Base-by-base conservation (phyloP, 2,797 vertebrate genomes). In the Columba guinea region DNA sequence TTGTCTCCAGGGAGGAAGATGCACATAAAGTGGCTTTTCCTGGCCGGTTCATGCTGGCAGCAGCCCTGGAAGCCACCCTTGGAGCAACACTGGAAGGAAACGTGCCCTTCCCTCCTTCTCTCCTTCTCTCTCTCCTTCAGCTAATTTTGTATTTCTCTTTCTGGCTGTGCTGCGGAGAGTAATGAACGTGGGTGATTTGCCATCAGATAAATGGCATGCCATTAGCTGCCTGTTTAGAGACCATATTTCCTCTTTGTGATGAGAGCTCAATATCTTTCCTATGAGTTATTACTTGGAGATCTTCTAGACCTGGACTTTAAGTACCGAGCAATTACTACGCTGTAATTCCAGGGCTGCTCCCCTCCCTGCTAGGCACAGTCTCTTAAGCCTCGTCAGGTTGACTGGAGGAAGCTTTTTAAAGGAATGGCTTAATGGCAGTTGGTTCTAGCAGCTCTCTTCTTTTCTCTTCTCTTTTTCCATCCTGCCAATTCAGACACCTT, bases 141-240 rank as follows among this genome's bases (percentile, higher is more conserved):
- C 90, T 96, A 77, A 94, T 93, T 95, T 78, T 70, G 69, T 59
- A 53, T 89, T 95, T 95, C 94, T 84, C 84, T 91, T 68, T 20
- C 39, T 92, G 91, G 83, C 91, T 71, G 83, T 41, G 84, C 96
- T 69, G 84, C 79, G 32, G 95, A 78, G 85, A 95, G 76, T 96
- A 96, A 97, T 90, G 96, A 98, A 96, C 41, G 91, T 75, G 94
- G 62, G 89, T 79, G 92, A 96, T 97, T 95, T 96, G 94, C 95
- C 95, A 65, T 95, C 96, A 96, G 95, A 97, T 95, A 95, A 96
- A 97, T 96, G 82, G 80, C 35, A 51, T 49, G 48, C 96, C 97
- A 97, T 96, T 97, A 97, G 89, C 95, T 87, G 91, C 95, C 96
- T 96, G 94, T 95, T 97, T 95, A 85, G 96, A 90, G 86, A 89